Conservation (phyloP, 1,140 invertebrate genomes). For the Stegodyphus dumicola region DNA sequence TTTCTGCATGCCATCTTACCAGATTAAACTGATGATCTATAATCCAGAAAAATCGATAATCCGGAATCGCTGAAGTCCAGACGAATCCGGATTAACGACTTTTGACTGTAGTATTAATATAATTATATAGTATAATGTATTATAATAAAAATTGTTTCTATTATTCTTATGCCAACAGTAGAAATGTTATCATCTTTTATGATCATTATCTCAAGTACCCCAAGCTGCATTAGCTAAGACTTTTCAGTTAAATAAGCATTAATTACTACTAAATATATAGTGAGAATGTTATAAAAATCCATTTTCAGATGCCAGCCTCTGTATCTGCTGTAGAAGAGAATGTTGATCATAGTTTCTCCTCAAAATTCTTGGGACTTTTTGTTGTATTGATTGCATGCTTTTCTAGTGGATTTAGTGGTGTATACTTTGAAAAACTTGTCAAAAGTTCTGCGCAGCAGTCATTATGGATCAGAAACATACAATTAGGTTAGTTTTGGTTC, state of each 20-base stretch:
- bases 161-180: no score
- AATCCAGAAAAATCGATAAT: no score
- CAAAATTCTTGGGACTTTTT: conserved; percentile 71
- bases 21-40: no score
- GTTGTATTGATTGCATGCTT: conserved; percentile 74
- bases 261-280: not conserved
- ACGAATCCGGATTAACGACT: no score
- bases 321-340: conserved; percentile 6
- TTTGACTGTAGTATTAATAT: no score
- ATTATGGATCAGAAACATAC: conserved; percentile 75
- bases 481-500: conserved; percentile 70
- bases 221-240: no score
- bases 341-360: conserved; percentile 30
- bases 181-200: no score
- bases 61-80: no score
- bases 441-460: conserved; percentile 71
- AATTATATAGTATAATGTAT: no score
- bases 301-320: conserved; percentile 59
- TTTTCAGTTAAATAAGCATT: conserved; percentile 17
- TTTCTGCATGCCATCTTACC: no score
- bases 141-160: no score
- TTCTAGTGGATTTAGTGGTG: conserved; percentile 76
- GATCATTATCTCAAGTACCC: no score
- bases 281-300: not conserved
- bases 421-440: conserved; percentile 78